These are phyloP conservation scores for Iguana delicatissima DNA, from an alignment of 2,797 vertebrate genomes.

Conservation along the genomic window DNA sequence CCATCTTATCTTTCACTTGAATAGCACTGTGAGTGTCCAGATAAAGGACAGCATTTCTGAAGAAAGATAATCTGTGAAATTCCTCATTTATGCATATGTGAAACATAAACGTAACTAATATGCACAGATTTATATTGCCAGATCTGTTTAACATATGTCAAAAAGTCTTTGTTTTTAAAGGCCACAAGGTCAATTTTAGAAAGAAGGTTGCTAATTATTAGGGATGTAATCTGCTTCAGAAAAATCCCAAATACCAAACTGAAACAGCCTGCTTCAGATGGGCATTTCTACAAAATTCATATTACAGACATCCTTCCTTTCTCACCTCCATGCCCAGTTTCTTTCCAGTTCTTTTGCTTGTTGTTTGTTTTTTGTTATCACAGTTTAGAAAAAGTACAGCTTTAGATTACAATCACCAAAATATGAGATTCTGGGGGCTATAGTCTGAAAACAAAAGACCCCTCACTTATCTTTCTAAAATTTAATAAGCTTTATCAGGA, in stretches of 20 bases:
- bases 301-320: too few relatives aligned
- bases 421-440: neutral
- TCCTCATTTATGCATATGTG: neutral
- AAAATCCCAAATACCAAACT: neutral
- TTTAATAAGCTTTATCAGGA: too few relatives aligned
- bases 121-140: neutral
- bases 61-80: neutral
- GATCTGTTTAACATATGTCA: neutral
- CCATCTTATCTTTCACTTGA: too few relatives aligned
- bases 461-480: too few relatives aligned
- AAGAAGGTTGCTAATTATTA: neutral
- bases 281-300: too few relatives aligned
- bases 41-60: too few relatives aligned
- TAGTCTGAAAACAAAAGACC: neutral
- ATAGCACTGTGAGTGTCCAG: too few relatives aligned
- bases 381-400: too few relatives aligned
- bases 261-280: neutral
- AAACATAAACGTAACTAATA: neutral
- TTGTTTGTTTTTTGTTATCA: too few relatives aligned
- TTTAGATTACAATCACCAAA: too few relatives aligned
- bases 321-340: too few relatives aligned
- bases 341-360: too few relatives aligned
- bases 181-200: neutral
- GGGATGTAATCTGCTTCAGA: neutral
- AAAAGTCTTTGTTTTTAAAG: neutral